A percentile compares a stretch with the other conserved stretches of the same genome.
Conservation (phyloP, 2,113 vertebrate genomes). For the Mirza zaza region DNA sequence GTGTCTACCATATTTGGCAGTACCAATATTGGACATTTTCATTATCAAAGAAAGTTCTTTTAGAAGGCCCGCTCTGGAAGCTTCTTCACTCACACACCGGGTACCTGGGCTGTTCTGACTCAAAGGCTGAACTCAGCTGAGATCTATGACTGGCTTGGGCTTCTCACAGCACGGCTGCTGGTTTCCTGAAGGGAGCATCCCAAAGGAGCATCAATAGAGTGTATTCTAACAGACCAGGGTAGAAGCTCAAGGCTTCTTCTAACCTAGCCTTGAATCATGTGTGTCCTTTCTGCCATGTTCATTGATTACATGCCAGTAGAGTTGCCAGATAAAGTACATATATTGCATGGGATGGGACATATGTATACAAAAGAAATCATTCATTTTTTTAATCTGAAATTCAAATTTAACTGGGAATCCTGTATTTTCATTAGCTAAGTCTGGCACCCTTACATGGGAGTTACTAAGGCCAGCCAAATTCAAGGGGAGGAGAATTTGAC, state of each 20-base stretch:
- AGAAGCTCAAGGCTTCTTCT: not conserved
- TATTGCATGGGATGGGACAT: not conserved
- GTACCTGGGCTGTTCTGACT: not conserved
- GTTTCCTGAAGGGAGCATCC: not conserved
- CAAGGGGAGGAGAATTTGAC: not conserved
- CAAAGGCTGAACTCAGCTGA: not conserved
- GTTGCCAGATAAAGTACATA: not conserved
- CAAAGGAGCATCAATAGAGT: not conserved
- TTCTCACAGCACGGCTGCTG: not conserved
- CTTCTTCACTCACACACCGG: not conserved
- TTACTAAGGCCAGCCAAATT: not conserved
- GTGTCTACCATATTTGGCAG: not conserved
- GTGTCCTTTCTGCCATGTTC: not conserved
- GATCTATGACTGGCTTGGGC: not conserved
- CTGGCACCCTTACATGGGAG: not conserved
- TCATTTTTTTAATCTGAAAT: not conserved
- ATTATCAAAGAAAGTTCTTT: not conserved
- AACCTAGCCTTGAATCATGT: not conserved
- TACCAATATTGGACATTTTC: not conserved
- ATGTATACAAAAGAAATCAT: no score
- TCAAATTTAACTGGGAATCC: constrained; percentile 6
- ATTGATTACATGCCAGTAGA: not conserved
- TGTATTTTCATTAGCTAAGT: not conserved
- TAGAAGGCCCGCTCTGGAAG: not conserved
- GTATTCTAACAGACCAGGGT: not conserved